Evolutionary conservation across 2,888 invertebrate genomes (phyloP).

Genomic region (Julus scanicus): DNA sequence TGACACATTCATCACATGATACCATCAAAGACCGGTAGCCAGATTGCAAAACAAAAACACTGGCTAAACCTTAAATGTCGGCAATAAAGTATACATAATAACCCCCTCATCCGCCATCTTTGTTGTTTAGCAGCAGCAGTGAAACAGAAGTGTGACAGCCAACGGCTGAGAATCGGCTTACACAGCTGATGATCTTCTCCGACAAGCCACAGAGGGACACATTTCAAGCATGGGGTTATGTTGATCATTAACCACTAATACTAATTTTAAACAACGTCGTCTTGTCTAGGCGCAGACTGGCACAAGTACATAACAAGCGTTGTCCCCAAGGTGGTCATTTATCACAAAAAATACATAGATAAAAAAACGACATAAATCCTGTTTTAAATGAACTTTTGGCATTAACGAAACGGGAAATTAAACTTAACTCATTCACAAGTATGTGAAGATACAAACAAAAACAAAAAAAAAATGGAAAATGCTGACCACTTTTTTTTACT

Average conservation of each 20-base stretch:
- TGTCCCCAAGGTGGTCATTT: neutral
- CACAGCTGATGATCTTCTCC: too few species aligned
- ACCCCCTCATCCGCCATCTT: too few species aligned
- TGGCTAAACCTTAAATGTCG: neutral
- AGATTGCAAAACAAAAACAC: too few species aligned
- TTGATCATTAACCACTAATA: too few species aligned
- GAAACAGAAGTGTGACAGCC: too few species aligned
- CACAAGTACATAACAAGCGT: neutral
- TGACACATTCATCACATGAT: neutral
- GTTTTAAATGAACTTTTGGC: neutral
- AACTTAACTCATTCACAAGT: neutral
- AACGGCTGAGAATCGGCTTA: too few species aligned
- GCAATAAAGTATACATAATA: too few species aligned
- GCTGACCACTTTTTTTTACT: slow-evolving; percentile 40
- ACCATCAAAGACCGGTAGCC: too few species aligned
- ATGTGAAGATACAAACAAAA: neutral
- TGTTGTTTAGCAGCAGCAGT: too few species aligned
- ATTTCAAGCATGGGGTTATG: neutral
- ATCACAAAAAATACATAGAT: neutral
- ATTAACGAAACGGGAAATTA: slow-evolving; percentile 16
- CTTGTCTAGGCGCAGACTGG: neutral
- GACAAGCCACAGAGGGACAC: neutral
- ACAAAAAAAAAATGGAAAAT: neutral
- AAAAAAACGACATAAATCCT: neutral
- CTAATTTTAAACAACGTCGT: too few species aligned